phyloP scores from a whole-genome alignment of 30 jellyfish, hydroid and myxozoan species.

The Nemopilema nomurai region DNA sequence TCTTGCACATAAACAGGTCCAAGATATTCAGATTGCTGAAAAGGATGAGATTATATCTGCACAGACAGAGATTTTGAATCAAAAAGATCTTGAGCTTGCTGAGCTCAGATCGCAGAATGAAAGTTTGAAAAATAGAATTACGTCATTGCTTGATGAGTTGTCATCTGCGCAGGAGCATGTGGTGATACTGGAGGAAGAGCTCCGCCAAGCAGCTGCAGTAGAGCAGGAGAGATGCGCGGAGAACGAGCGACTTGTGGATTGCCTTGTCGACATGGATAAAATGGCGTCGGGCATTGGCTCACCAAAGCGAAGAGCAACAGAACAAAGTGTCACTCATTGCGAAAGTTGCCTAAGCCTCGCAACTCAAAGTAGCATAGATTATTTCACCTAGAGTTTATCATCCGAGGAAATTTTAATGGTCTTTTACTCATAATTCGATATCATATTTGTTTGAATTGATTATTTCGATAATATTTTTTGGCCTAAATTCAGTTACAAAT shows the following conservation, averaged over 20 bases:
- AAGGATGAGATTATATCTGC: slow-evolving; percentile 7
- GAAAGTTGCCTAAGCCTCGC: neutral
- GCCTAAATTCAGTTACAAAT: no score
- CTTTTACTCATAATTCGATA: no score
- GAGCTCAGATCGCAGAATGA: slow-evolving; percentile 16
- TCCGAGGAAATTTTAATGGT: no score
- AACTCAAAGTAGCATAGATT: no score
- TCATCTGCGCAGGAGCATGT: neutral
- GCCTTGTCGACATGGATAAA: neutral
- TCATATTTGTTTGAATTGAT: no score
- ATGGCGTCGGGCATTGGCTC: neutral
- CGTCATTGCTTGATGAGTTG: neutral
- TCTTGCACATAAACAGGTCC: neutral
- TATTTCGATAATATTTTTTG: no score
- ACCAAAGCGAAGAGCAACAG: neutral
- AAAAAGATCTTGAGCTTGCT: neutral
- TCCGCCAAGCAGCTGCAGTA: slow-evolving; percentile 1
- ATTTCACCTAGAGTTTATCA: no score
- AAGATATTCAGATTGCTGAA: slow-evolving; percentile 1
- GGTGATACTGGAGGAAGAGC: slow-evolving; percentile 15
- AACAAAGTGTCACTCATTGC: neutral
- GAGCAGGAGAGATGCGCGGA: slow-evolving; percentile 8
- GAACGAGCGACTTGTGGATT: slow-evolving; percentile 22
- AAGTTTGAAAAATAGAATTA: neutral
- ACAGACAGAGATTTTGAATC: slow-evolving; percentile 6